These are phyloP conservation scores for Lophura nycthemera DNA, from an alignment of 2,113 vertebrate genomes.

Conservation along the genomic window DNA sequence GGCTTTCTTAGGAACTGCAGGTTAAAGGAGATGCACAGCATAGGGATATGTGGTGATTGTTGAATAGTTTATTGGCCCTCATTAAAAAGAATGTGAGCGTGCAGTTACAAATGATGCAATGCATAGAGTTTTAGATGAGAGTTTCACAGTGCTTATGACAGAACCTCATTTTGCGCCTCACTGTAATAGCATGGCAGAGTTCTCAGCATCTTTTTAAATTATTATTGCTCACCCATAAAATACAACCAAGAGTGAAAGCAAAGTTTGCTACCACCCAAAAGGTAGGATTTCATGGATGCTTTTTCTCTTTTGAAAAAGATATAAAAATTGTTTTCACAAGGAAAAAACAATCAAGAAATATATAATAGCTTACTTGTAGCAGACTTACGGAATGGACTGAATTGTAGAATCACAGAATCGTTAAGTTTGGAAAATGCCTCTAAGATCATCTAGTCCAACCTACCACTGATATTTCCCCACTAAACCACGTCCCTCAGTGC, in stretches of 20 bases:
- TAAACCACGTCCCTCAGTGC: no score
- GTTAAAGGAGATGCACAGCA: not conserved
- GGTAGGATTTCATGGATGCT: not conserved
- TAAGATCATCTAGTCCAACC: no score
- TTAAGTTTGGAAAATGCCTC: no score
- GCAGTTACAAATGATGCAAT: not conserved
- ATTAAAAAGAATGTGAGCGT: not conserved
- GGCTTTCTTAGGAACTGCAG: not conserved
- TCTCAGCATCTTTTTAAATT: not conserved
- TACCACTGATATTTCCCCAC: no score
- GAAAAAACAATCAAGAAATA: not conserved
- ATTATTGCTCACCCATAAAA: not conserved
- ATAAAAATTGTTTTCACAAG: not conserved
- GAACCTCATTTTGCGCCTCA: not conserved
- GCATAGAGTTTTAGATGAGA: not conserved
- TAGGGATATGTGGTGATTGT: fast-evolving
- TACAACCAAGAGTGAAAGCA: not conserved
- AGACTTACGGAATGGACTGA: not conserved
- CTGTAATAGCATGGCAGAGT: not conserved
- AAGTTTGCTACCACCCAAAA: not conserved
- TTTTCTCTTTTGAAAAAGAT: not conserved
- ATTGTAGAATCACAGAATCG: no score
- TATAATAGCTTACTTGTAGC: not conserved
- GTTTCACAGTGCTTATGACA: not conserved
- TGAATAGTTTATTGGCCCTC: not conserved